phyloP scores from a whole-genome alignment of 2,888 invertebrate species.

The Cephus sareptanus region DNA sequence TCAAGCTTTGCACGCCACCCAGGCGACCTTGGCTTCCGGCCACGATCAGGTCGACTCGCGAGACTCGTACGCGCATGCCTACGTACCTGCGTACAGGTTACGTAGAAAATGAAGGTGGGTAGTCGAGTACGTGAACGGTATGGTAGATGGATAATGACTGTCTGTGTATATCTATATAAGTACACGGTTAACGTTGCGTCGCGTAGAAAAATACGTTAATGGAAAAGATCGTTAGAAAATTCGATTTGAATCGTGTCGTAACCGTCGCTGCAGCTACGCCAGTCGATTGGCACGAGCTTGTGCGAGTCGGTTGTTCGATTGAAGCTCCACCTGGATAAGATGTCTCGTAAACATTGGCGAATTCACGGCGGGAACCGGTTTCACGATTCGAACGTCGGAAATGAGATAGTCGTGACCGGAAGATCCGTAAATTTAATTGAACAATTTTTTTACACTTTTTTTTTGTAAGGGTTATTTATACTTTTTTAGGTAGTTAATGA shows the following conservation, averaged over 20 bases:
- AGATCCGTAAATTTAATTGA: neutral
- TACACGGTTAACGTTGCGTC: neutral
- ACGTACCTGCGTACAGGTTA: neutral
- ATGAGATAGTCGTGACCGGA: neutral
- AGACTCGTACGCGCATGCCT: constrained; percentile 1
- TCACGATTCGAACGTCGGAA: neutral
- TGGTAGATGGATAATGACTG: neutral
- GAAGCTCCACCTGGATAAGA: neutral
- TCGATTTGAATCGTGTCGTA: neutral
- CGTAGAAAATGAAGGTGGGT: neutral
- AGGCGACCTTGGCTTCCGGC: constrained; percentile 6
- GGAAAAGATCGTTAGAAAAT: neutral
- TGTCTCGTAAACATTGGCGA: neutral
- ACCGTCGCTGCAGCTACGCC: neutral
- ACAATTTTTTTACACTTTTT: neutral
- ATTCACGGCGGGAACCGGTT: neutral
- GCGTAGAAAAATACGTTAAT: neutral
- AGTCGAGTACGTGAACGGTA: neutral
- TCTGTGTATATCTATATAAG: neutral
- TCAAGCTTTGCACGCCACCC: neutral
- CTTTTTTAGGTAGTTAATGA: neutral
- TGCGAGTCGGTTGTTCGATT: neutral
- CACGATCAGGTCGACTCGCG: neutral
- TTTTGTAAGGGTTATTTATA: neutral
- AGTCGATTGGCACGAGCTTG: neutral